Base-by-base conservation (phyloP, 2,797 vertebrate genomes). In the Borostomias antarcticus region DNA sequence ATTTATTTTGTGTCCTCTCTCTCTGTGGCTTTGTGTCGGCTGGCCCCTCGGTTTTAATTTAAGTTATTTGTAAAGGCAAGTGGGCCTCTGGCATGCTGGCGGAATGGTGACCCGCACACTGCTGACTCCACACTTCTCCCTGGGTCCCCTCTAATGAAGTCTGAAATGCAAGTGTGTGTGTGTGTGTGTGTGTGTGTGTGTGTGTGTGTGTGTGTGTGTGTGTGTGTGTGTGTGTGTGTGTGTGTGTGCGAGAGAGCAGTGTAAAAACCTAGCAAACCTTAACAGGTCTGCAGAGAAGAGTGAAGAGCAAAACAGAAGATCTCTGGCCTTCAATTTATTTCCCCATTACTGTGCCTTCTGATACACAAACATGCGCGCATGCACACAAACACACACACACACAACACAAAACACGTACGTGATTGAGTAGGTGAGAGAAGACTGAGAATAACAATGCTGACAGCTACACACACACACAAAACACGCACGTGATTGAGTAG, bases 281-380 rank as follows among this genome's bases (percentile, higher is more conserved):
- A 76, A 83, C 79, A 83, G 76, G 64, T 23, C 33, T 52, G 21
- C 23, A 61, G 51, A 58, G 33, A 61, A 54, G 47, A 10, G 43
- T 40, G 61, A 69, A 78, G 65, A 73, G n/a, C n/a, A n/a, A n/a
- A n/a, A n/a, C 62, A 72, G 70, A 74, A 62, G 23, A 5, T 30
- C 37, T 21, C 23, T 52, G 19, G 25, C 9, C 25, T 37, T 66
- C 45, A 32, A 6, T 66, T 69, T 26, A 26, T 68, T 74, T 66
- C 40, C 47, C 62, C 11, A 21, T 59, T 73, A 68, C 64, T 73
- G 70, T 74, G 62, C 69, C 73, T 68, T 76, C 23, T 73, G 66
- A 63, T 9, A n/a, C n/a, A n/a, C n/a, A n/a, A n/a, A n/a, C n/a
- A n/a, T n/a, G n/a, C n/a, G n/a, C n/a, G n/a, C n/a, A 35, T 60